These are phyloP conservation scores for Lordiphosa andalusiaca DNA, from an alignment of 2,888 invertebrate genomes.

Conservation along the genomic window DNA sequence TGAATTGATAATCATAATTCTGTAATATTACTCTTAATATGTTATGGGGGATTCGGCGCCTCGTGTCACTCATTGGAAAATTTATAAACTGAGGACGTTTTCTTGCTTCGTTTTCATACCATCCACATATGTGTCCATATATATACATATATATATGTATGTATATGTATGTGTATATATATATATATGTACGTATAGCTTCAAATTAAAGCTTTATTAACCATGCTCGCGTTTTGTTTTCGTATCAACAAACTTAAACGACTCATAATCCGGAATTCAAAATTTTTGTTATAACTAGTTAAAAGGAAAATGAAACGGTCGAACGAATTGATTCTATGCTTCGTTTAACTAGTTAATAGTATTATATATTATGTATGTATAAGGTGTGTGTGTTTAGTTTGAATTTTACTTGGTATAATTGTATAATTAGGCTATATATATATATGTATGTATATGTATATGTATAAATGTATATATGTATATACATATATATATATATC, in stretches of 20 bases:
- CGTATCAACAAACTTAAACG: constrained; percentile 78
- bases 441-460: constrained; percentile 35
- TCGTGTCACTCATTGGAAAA: constrained; percentile 75
- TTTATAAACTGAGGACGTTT: constrained; percentile 77
- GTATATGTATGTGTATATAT: constrained; percentile 57
- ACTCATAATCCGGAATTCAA: constrained; percentile 43
- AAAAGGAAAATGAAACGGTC: constrained; percentile 42
- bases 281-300: constrained; percentile 51
- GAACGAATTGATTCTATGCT: constrained; percentile 14
- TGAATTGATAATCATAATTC: constrained; percentile 24
- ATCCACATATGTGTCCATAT: constrained; percentile 41
- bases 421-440: constrained; percentile 33
- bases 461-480: constrained; percentile 33
- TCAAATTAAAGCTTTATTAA: constrained; percentile 79
- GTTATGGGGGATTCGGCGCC: constrained; percentile 20
- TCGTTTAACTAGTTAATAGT: constrained; percentile 29
- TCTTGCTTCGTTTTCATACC: constrained; percentile 15
- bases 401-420: constrained; percentile 18
- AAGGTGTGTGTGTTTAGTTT: constrained; percentile 20
- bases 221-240: constrained; percentile 78
- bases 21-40: constrained; percentile 14
- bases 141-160: constrained; percentile 56
- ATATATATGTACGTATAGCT: constrained; percentile 73
- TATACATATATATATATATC: constrained; percentile 38
- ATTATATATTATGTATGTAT: constrained; percentile 18